Percentiles rank a stretch among this genome's conserved stretches.
phyloP scores from a whole-genome alignment of 23 tunicate genomes.

The Halocynthia aurantium region DNA sequence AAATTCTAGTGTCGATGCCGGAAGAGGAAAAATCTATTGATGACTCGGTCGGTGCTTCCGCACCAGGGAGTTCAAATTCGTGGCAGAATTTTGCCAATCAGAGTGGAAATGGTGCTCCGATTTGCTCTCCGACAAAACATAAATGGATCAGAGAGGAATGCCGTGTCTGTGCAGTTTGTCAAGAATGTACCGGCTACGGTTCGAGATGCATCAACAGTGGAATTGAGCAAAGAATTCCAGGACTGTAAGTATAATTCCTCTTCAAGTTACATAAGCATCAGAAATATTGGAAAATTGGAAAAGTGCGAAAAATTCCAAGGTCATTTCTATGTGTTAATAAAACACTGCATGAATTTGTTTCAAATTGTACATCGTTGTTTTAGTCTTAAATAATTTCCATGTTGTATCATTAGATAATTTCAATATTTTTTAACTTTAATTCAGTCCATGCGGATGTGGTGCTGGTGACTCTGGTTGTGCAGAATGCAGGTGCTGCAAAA shows the following conservation, averaged over 20 bases:
- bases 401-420: not conserved
- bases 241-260: conserved; percentile 18
- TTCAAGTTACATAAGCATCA: not conserved
- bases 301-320: too few relatives aligned
- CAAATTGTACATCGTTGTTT: too few relatives aligned
- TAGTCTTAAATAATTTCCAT: not conserved
- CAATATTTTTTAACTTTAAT: not conserved
- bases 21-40: conserved; percentile 63
- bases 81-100: too few relatives aligned
- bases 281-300: too few relatives aligned
- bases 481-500: conserved; percentile 61
- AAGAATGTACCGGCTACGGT: conserved; percentile 69
- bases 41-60: conserved; percentile 15
- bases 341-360: too few relatives aligned
- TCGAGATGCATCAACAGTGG: conserved; percentile 42
- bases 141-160: conserved; percentile 48
- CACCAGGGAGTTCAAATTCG: not conserved
- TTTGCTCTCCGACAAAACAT: conserved; percentile 64
- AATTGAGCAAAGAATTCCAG: conserved; percentile 33
- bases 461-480: conserved; percentile 60
- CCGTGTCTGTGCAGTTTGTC: conserved; percentile 50
- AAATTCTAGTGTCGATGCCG: conserved; percentile 50
- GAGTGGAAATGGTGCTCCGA: conserved; percentile 46
- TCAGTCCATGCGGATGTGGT: conserved; percentile 70
- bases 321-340: too few relatives aligned